phyloP scores from a whole-genome alignment of 2,888 invertebrate species.

The Lamproptera curius region DNA sequence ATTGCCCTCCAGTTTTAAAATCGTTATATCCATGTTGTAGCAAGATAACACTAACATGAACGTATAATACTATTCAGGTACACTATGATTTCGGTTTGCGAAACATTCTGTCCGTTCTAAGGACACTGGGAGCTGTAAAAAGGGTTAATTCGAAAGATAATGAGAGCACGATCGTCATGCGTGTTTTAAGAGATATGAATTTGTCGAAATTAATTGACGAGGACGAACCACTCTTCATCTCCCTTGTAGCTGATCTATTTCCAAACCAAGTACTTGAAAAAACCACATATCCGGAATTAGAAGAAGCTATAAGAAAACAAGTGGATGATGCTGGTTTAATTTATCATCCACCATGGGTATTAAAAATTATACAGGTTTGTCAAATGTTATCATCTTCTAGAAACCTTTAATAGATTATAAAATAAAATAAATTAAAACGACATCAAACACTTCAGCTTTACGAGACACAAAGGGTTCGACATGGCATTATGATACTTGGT shows the following conservation, averaged over 20 bases:
- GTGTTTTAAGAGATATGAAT: slow-evolving; percentile 98
- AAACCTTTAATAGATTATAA: no score
- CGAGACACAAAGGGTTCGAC: slow-evolving; percentile 96
- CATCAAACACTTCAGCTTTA: slow-evolving; percentile 91
- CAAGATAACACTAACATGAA: no score
- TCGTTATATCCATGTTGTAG: no score
- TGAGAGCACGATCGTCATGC: slow-evolving; percentile 97
- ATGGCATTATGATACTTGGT: slow-evolving; percentile 97
- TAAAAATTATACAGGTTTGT: slow-evolving; percentile 93
- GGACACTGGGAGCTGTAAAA: slow-evolving; percentile 95
- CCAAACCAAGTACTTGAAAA: slow-evolving; percentile 96
- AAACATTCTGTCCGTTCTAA: slow-evolving; percentile 95
- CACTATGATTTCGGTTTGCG: slow-evolving; percentile 98
- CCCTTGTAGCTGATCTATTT: slow-evolving; percentile 95
- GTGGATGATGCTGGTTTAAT: slow-evolving; percentile 89
- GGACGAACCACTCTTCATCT: slow-evolving; percentile 98
- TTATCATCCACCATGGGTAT: slow-evolving; percentile 95
- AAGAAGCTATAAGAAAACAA: slow-evolving; percentile 91
- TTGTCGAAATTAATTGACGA: slow-evolving; percentile 97
- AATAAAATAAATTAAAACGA: neutral
- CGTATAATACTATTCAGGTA: slow-evolving; percentile 85
- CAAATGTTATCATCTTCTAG: no score
- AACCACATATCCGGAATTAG: slow-evolving; percentile 91
- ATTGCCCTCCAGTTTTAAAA: no score
- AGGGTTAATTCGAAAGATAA: slow-evolving; percentile 93